Conservation (phyloP, 2,797 vertebrate species). For the Chromobotia macracanthus region DNA sequence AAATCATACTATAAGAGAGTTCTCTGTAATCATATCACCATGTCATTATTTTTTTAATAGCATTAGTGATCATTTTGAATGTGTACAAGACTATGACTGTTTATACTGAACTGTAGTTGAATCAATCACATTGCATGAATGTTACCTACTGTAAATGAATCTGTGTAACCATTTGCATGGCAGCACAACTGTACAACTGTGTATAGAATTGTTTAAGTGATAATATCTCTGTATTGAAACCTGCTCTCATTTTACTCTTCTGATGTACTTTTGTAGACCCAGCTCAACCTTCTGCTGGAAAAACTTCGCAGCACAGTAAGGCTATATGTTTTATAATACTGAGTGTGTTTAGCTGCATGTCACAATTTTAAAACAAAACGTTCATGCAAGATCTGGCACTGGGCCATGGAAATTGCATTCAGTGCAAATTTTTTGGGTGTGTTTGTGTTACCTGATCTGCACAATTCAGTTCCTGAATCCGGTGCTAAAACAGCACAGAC, state of each 20-base stretch:
- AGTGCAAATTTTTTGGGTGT: too few relatives aligned
- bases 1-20: background rate
- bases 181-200: background rate
- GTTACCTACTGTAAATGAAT: background rate
- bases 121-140: conserved; percentile 30
- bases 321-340: background rate
- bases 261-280: conserved; percentile 82
- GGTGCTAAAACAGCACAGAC: too few relatives aligned
- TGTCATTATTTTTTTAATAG: background rate
- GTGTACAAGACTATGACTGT: conserved; percentile 11
- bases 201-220: background rate
- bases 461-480: too few relatives aligned
- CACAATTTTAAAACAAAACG: too few relatives aligned
- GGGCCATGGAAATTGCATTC: too few relatives aligned
- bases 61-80: background rate
- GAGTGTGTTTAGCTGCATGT: too few relatives aligned
- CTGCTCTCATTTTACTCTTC: conserved; percentile 22
- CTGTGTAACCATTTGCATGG: conserved; percentile 23
- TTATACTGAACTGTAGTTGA: conserved; percentile 5
- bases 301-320: conserved; percentile 96
- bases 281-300: conserved; percentile 94
- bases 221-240: background rate
- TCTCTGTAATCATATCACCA: conserved; percentile 3
- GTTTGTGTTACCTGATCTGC: too few relatives aligned
- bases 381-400: too few relatives aligned